Evolutionary conservation across 2,113 vertebrate species (phyloP).

Genomic region (Gymnocephalus cernua): DNA sequence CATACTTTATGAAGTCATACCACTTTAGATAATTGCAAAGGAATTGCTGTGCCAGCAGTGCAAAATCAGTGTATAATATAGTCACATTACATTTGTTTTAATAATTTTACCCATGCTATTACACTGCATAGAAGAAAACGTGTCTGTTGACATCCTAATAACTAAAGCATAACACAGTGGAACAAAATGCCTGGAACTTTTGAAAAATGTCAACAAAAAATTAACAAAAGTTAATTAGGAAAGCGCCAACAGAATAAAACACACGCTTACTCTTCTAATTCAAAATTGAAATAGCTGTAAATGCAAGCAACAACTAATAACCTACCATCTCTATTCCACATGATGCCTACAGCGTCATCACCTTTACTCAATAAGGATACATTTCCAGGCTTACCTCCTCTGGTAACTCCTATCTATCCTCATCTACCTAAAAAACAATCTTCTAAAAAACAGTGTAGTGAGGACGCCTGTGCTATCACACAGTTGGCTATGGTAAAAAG

Average conservation of each 20-base stretch:
- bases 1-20: constrained; percentile 48
- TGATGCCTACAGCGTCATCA: not conserved
- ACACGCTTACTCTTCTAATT: constrained; percentile 8
- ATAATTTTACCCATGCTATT: constrained; percentile 14
- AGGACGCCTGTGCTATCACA: constrained; percentile 4
- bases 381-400: constrained; percentile 12
- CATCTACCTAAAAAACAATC: not conserved
- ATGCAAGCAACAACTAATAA: constrained; percentile 2
- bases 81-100: constrained; percentile 28
- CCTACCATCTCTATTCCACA: not conserved
- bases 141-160: constrained; percentile 19
- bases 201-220: not conserved
- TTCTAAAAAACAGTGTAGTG: not conserved
- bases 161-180: constrained; percentile 28
- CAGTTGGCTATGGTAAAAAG: not conserved
- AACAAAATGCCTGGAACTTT: constrained; percentile 10
- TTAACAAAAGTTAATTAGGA: constrained; percentile 35
- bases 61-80: constrained; percentile 22
- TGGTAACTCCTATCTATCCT: not conserved
- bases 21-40: constrained; percentile 47
- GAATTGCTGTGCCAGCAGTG: not conserved
- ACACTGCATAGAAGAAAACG: not conserved
- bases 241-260: constrained; percentile 15
- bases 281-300: constrained; percentile 12
- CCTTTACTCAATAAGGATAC: not conserved